Conservation (phyloP, 2,797 vertebrate genomes). For the Vireo griseus region DNA sequence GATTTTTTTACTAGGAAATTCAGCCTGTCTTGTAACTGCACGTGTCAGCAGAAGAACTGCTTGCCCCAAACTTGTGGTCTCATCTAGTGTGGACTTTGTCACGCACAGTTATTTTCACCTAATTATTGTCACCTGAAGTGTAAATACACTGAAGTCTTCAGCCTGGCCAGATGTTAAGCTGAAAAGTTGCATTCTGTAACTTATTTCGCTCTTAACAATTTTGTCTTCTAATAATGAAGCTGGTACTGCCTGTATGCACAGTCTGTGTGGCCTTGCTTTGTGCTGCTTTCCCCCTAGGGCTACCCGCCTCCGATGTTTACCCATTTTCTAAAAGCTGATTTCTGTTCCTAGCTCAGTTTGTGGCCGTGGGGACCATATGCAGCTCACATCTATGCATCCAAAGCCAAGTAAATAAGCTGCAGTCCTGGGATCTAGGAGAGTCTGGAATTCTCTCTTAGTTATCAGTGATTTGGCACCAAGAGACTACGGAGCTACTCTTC, state of each 20-base stretch:
- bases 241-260: background rate
- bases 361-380: background rate
- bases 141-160: background rate
- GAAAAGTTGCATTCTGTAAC: background rate
- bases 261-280: background rate
- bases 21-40: background rate
- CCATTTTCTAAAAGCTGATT: background rate
- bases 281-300: background rate
- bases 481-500: background rate
- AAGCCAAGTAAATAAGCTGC: conserved; percentile 1
- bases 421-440: background rate
- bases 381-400: background rate
- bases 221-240: background rate
- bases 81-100: background rate
- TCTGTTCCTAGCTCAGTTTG: background rate
- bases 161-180: background rate
- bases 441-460: background rate
- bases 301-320: background rate
- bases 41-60: background rate
- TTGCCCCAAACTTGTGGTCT: background rate
- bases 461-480: background rate
- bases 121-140: background rate
- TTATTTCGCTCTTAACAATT: background rate
- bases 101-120: background rate
- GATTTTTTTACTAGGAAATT: background rate